Evolutionary conservation across 2,113 vertebrate genomes (phyloP).

Genomic region (Illadopsis cleaveri): DNA sequence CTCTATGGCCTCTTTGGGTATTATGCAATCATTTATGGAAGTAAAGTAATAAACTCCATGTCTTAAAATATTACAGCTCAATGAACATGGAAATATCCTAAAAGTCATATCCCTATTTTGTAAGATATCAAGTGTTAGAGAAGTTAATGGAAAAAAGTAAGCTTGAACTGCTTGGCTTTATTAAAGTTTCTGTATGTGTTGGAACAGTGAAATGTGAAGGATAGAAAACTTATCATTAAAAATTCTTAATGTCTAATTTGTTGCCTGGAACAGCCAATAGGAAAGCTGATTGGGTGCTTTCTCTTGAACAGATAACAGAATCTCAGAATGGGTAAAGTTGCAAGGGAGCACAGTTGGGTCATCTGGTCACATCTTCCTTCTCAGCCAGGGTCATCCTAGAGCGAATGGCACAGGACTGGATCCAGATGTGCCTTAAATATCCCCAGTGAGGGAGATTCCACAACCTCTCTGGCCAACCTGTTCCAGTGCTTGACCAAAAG

Average conservation of each 20-base stretch:
- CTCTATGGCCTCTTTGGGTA: neutral
- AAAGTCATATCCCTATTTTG: neutral
- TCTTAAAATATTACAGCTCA: constrained; percentile 21
- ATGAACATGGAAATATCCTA: neutral
- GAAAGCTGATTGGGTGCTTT: neutral
- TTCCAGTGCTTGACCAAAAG: neutral
- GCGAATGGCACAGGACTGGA: neutral
- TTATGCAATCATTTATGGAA: neutral
- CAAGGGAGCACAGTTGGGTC: neutral
- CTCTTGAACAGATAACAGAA: neutral
- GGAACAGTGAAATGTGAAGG: neutral
- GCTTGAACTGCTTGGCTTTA: neutral
- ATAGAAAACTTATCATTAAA: neutral
- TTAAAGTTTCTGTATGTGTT: neutral
- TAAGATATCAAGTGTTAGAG: neutral
- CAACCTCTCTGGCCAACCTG: neutral
- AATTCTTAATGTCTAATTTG: neutral
- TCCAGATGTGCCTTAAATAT: neutral
- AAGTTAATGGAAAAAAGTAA: neutral
- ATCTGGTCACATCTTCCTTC: neutral
- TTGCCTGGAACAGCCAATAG: neutral
- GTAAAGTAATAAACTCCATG: neutral
- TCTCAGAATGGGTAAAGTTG: neutral
- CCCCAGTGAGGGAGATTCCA: too few relatives aligned
- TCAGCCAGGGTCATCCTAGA: neutral